Conservation (phyloP, 1,140 invertebrate species). For the Brachionus paranguensis region DNA sequence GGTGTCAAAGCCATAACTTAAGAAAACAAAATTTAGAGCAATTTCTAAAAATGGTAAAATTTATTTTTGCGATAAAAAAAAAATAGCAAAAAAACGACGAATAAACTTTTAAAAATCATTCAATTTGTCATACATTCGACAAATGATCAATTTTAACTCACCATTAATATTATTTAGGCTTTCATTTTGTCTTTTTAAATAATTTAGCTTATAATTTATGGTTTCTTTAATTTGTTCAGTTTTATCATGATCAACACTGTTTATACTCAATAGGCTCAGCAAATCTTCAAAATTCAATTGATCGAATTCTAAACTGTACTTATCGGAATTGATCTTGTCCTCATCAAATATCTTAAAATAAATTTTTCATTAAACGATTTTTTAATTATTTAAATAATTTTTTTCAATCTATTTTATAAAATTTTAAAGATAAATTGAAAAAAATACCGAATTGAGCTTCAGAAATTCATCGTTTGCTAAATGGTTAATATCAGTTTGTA, state of each 20-base stretch:
- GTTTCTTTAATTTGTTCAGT: neutral
- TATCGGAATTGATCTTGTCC: neutral
- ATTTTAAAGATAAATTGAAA: neutral
- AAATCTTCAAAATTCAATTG: neutral
- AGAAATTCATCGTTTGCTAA: neutral
- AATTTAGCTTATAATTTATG: neutral
- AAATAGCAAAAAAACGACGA: neutral
- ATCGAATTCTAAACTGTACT: neutral
- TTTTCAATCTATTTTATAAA: neutral
- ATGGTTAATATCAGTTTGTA: neutral
- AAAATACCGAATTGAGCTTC: neutral
- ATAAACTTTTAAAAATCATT: neutral
- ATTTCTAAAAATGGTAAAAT: neutral
- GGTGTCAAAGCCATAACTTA: neutral
- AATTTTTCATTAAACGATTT: neutral
- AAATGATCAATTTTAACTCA: slow-evolving; percentile 8
- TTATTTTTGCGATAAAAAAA: neutral
- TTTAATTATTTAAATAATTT: neutral
- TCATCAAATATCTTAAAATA: neutral
- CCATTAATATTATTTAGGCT: neutral
- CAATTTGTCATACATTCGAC: slow-evolving; percentile 9
- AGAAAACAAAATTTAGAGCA: neutral
- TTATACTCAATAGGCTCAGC: neutral
- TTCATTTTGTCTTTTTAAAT: neutral
- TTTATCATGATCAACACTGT: neutral